Evolutionary conservation across 2,797 vertebrate genomes (phyloP).

Genomic region (Natrix natrix): DNA sequence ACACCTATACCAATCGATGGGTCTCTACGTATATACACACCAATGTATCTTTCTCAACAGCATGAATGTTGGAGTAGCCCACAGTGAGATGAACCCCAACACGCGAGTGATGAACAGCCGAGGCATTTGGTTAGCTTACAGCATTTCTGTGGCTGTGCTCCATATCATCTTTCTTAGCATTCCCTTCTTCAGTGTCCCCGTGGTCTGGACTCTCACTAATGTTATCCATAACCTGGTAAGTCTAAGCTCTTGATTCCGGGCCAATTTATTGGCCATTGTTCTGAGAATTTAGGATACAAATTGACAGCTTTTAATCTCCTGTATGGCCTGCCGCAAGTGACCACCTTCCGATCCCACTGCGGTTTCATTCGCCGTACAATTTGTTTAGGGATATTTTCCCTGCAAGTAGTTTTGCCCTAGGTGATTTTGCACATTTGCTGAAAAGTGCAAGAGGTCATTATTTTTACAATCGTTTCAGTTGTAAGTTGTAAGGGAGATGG

Average conservation of each 20-base stretch:
- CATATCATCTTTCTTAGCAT: constrained; percentile 91
- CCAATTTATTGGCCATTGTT: too few species aligned
- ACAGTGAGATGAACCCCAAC: constrained; percentile 97
- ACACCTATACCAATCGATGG: not conserved
- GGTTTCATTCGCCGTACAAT: not conserved
- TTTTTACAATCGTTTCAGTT: not conserved
- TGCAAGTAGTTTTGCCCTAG: not conserved
- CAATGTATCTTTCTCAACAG: constrained; percentile 34
- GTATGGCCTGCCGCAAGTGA: not conserved
- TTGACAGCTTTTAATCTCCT: not conserved
- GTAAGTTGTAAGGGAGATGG: not conserved
- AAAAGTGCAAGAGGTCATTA: not conserved
- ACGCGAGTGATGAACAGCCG: constrained; percentile 92
- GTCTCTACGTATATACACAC: not conserved
- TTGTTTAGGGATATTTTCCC: not conserved
- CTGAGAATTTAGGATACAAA: not conserved
- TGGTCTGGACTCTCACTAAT: constrained; percentile 94
- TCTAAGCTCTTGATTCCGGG: constrained; percentile 13
- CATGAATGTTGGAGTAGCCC: constrained; percentile 96
- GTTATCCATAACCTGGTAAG: constrained; percentile 94
- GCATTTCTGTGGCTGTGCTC: constrained; percentile 82
- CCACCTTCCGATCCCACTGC: not conserved
- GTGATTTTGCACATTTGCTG: not conserved
- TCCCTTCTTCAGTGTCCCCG: constrained; percentile 88
- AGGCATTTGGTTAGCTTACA: constrained; percentile 91